Conservation (phyloP, 2,113 vertebrate species). For the Rhinolophus ferrumequinum region DNA sequence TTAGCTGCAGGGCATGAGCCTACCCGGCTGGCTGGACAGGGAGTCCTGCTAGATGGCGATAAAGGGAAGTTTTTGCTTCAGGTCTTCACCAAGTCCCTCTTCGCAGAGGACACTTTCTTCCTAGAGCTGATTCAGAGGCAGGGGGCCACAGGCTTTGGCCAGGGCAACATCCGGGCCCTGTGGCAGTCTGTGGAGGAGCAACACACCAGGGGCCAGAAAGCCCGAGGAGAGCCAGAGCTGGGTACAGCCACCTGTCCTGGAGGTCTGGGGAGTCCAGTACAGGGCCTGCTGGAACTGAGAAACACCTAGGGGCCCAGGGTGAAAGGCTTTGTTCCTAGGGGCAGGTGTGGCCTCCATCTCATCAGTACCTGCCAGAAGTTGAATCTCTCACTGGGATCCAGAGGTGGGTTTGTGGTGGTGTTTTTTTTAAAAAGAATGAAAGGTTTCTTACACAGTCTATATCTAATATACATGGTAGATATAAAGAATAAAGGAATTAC, state of each 20-base stretch:
- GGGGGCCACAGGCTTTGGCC: conserved; percentile 93
- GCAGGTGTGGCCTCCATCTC: conserved; percentile 79
- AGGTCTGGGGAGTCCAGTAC: background rate
- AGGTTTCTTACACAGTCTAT: background rate
- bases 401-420: background rate
- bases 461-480: background rate
- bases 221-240: background rate
- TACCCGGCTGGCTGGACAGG: conserved; percentile 85
- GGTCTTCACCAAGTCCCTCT: conserved; percentile 95
- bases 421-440: background rate
- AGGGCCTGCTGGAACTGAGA: background rate
- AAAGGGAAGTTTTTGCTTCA: conserved; percentile 88
- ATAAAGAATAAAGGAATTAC: background rate
- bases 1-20: conserved; percentile 87
- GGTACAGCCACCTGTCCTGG: background rate
- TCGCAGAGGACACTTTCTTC: conserved; percentile 94
- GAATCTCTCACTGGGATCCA: background rate
- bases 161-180: conserved; percentile 94
- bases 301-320: background rate
- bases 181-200: conserved; percentile 93
- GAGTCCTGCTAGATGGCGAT: conserved; percentile 92
- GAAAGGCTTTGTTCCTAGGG: conserved; percentile 76
- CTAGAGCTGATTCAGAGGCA: conserved; percentile 95
- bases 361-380: conserved; percentile 22
- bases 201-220: conserved; percentile 81